Evolutionary conservation across 2,797 vertebrate species (phyloP).

Genomic region (Microhierax caerulescens): DNA sequence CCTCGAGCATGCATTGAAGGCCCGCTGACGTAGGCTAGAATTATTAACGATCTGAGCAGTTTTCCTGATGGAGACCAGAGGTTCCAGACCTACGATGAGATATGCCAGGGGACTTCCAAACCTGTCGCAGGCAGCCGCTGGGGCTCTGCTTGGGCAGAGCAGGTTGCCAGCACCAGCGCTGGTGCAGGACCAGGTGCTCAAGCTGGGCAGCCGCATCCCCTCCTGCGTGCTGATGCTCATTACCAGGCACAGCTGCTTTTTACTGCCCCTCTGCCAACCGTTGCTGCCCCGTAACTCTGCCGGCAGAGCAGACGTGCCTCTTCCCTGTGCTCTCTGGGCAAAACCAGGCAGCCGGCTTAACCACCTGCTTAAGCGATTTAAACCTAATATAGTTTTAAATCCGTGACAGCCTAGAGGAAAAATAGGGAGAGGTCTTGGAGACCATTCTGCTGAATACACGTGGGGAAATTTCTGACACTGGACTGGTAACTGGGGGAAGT

Average conservation of each 20-base stretch:
- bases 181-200: background rate
- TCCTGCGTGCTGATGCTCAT: background rate
- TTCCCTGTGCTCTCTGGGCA: background rate
- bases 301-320: background rate
- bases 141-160: background rate
- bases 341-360: background rate
- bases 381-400: background rate
- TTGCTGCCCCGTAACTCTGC: background rate
- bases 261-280: background rate
- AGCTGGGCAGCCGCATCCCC: background rate
- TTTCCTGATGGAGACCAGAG: background rate
- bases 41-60: background rate
- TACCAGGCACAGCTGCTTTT: conserved; percentile 18
- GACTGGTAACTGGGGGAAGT: background rate
- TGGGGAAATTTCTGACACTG: background rate
- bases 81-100: background rate
- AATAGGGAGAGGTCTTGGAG: background rate
- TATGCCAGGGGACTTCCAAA: background rate
- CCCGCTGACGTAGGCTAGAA: background rate
- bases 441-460: background rate
- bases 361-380: conserved; percentile 11
- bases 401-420: background rate
- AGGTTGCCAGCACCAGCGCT: background rate
- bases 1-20: background rate
- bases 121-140: background rate